These are phyloP conservation scores for Spodoptera exigua DNA, from an alignment of 2,888 invertebrate genomes.

Conservation along the genomic window DNA sequence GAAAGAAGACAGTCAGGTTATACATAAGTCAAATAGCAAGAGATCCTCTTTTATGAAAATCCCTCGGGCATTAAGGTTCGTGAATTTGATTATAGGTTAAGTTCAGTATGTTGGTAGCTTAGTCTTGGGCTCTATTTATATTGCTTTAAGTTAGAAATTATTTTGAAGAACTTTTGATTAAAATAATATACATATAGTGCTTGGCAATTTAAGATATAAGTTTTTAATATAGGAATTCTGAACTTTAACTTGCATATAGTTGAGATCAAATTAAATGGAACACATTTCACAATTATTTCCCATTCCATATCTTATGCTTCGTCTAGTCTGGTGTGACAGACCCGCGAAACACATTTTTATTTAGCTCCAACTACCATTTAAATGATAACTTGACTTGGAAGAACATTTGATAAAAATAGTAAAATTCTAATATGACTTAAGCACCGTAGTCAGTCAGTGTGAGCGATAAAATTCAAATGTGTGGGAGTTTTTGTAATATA, in stretches of 20 bases:
- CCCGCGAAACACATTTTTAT: too few relatives aligned
- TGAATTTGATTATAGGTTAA: conserved; percentile 40
- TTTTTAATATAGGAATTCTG: too few relatives aligned
- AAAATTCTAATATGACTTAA: conserved; percentile 10
- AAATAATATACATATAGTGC: conserved; percentile 7
- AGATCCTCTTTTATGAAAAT: neutral
- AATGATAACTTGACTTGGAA: too few relatives aligned
- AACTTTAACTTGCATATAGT: too few relatives aligned
- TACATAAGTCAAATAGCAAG: too few relatives aligned
- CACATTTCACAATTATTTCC: too few relatives aligned
- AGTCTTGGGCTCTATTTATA: conserved; percentile 2
- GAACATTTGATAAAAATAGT: conserved; percentile 13
- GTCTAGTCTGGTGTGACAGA: too few relatives aligned
- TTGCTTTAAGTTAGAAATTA: neutral
- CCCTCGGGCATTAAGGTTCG: conserved; percentile 33
- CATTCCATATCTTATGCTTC: too few relatives aligned
- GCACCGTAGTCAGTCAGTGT: neutral
- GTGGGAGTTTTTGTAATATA: conserved; percentile 15
- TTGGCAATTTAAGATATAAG: neutral
- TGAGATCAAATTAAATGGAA: too few relatives aligned
- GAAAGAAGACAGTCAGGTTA: too few relatives aligned
- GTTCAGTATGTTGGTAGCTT: conserved; percentile 16
- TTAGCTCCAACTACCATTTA: too few relatives aligned
- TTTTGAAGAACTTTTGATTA: conserved; percentile 21
- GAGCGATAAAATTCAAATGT: conserved; percentile 8